Percentiles rank a stretch among this genome's conserved stretches.
Conservation (phyloP, 2,888 invertebrate genomes). For the Coleophora flavipennella region DNA sequence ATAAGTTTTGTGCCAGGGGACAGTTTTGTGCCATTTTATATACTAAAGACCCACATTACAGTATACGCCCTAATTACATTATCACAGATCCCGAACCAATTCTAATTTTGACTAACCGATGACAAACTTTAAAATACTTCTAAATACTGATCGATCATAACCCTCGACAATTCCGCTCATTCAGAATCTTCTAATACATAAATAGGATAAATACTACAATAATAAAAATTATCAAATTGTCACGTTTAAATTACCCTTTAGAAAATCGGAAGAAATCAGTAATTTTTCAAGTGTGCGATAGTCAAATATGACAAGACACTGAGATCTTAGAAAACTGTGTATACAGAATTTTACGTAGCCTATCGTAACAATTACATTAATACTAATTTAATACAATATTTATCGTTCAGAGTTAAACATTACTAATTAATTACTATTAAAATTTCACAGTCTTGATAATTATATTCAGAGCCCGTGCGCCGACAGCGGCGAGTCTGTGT, state of each 20-base stretch:
- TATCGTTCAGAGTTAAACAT: neutral
- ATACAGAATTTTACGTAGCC: constrained; percentile 28
- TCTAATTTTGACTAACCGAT: neutral
- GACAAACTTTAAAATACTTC: too few species aligned
- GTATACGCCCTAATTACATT: neutral
- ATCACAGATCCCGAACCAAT: constrained; percentile 11
- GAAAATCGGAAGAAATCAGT: constrained; percentile 19
- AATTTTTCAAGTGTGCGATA: constrained; percentile 19
- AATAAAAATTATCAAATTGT: neutral
- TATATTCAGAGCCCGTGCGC: neutral
- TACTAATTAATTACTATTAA: too few species aligned
- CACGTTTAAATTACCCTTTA: neutral
- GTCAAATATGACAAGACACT: constrained; percentile 36
- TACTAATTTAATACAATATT: constrained; percentile 20
- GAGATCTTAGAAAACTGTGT: constrained; percentile 67
- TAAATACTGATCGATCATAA: constrained; percentile 12
- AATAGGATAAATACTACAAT: too few species aligned
- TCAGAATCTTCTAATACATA: too few species aligned
- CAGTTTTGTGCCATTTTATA: too few species aligned
- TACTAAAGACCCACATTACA: too few species aligned
- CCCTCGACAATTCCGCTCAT: constrained; percentile 5
- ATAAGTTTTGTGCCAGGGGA: too few species aligned
- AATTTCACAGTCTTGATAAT: neutral
- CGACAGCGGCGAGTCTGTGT: constrained; percentile 2
- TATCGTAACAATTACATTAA: too few species aligned